These are phyloP conservation scores for Thalpophila matura DNA, from an alignment of 2,888 invertebrate species.

Conservation along the genomic window DNA sequence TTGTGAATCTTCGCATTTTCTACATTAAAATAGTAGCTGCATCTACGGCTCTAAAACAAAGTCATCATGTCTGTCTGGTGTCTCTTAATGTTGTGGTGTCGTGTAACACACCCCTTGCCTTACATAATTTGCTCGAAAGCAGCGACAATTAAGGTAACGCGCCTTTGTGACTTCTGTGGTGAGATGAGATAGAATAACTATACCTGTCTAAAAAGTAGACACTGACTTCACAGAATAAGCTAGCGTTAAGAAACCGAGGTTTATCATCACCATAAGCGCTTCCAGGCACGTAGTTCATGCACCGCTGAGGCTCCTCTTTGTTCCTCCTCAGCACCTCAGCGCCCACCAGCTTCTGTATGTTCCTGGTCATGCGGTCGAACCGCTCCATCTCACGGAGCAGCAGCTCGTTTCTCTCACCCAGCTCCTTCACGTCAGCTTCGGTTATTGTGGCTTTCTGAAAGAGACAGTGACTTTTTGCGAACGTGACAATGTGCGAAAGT, in stretches of 20 bases:
- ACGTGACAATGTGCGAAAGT: no score
- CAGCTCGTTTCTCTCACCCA: constrained; percentile 90
- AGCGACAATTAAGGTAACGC: no score
- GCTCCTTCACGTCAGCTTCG: constrained; percentile 89
- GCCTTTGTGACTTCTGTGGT: no score
- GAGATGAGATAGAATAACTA: no score
- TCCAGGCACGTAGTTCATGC: constrained; percentile 66
- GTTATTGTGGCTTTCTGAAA: constrained; percentile 90
- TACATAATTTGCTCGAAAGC: no score
- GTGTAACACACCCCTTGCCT: no score
- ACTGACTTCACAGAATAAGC: neutral
- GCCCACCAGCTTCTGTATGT: constrained; percentile 89
- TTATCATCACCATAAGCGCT: constrained; percentile 69
- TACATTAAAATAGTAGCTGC: no score
- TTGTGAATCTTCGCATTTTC: neutral
- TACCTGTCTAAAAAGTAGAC: no score
- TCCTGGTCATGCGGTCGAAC: constrained; percentile 91
- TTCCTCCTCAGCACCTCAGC: constrained; percentile 69
- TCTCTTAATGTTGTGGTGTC: no score
- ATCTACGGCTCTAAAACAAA: no score
- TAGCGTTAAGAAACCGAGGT: neutral
- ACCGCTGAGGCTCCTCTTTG: constrained; percentile 55
- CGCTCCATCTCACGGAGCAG: constrained; percentile 91
- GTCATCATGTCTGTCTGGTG: neutral
- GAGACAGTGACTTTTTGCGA: no score